These are phyloP conservation scores for Oikopleura vanhoeffeni DNA, from an alignment of 23 tunicate species.

Conservation along the genomic window DNA sequence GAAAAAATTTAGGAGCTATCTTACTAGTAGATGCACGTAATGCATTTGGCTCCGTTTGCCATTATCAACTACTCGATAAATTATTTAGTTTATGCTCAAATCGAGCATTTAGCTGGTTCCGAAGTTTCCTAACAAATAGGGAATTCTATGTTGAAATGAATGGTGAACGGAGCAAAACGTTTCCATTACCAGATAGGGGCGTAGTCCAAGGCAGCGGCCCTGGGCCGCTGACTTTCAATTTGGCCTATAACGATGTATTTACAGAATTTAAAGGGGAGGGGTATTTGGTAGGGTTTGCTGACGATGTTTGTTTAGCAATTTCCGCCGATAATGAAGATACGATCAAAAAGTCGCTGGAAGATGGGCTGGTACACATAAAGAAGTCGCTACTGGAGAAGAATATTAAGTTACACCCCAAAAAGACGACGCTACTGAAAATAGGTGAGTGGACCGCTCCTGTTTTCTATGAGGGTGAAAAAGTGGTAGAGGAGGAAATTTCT, in stretches of 20 bases:
- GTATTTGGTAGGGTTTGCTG: too few species aligned
- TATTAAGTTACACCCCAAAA: too few species aligned
- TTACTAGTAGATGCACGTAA: not conserved
- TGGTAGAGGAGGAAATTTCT: too few species aligned
- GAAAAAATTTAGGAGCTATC: not conserved
- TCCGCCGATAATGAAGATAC: too few species aligned
- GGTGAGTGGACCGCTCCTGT: too few species aligned
- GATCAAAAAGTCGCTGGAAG: too few species aligned
- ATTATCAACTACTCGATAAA: not conserved
- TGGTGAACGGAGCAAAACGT: not conserved
- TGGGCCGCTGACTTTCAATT: not conserved
- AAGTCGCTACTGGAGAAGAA: too few species aligned
- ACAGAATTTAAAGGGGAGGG: too few species aligned
- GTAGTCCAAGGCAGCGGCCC: not conserved
- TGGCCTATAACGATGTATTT: not conserved
- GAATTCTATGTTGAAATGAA: not conserved
- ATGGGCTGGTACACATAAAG: too few species aligned
- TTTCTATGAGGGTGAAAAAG: too few species aligned
- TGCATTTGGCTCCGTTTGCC: not conserved
- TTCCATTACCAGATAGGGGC: not conserved
- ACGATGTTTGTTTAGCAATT: too few species aligned
- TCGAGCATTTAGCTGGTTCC: not conserved
- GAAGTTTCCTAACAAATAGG: not conserved
- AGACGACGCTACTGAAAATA: too few species aligned
- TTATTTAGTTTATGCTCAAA: not conserved